Base-by-base conservation (phyloP, 2,888 invertebrate genomes). In the Subacronicta megacephala region DNA sequence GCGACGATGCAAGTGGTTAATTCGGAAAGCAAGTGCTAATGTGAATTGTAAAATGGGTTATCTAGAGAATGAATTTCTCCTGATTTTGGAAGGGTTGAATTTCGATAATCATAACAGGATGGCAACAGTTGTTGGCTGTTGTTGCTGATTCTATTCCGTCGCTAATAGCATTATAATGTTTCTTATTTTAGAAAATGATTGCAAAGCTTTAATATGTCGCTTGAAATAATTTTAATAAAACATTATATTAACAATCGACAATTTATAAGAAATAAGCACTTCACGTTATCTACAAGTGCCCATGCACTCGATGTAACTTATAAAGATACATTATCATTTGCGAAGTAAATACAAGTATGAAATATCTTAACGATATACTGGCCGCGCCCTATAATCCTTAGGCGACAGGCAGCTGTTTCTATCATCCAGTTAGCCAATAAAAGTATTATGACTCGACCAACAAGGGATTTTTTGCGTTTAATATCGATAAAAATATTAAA, bases 1-100 rank as follows among this genome's bases (percentile, higher is more conserved):
- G 47, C 62, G 35, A 62, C 47, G 43, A 6, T 35, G 52, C 51
- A 46, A 70, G 70, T 74, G 72, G 67, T 55, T 47, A 65, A 72
- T 71, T 73, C 72, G 51, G 59, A 42, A 46, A 36, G 36, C 60
- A 37, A 60, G 37, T 51, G 33, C 46, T 60, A 37, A 23, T 44
- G 12, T 7, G 29, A 53, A 66, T 51, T 69, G 62, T 59, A 46
- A 57, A 62, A 49, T 41, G 31, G 9, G 12, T 45, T 36, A 10
- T 16, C 7, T 12, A 17, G 7, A 33, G 16, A 41, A 20, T 7
- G 13, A 33, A 20, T 36, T 7, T 16, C 6, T n/a, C 9, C n/a
- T 16, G 12, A 18, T 29, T 23, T 13, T n/a, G n/a, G n/a, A n/a
- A n/a, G n/a, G 35, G 43, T 26, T 20, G 10, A n/a, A 33, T 17